A percentile compares a stretch with the other conserved stretches of the same genome.
phyloP scores from a whole-genome alignment of 2,113 vertebrate species.

The Pygathrix nemaeus region DNA sequence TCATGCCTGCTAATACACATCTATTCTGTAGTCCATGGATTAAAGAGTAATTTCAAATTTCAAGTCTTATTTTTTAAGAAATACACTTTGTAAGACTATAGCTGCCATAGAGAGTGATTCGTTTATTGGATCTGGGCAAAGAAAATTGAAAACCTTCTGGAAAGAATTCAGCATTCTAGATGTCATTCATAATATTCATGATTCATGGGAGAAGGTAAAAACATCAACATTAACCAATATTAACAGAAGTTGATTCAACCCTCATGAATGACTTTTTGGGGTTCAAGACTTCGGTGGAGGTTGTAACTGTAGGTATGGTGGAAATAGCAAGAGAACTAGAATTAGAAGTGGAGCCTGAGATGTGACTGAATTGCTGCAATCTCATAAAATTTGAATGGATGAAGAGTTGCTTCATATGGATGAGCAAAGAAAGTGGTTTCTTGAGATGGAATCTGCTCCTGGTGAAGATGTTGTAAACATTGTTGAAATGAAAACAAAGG shows the following conservation, averaged over 20 bases:
- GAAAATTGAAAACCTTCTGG: not conserved
- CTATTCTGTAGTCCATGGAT: not conserved
- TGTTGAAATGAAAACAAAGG: not conserved
- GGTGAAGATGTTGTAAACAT: not conserved
- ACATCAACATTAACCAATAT: not conserved
- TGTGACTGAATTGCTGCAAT: not conserved
- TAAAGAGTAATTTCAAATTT: not conserved
- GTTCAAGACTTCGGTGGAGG: not conserved
- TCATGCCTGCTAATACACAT: not conserved
- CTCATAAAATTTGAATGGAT: not conserved
- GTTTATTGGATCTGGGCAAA: not conserved
- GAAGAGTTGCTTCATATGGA: not conserved
- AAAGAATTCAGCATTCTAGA: not conserved
- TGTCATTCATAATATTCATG: not conserved
- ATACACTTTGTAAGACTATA: not conserved
- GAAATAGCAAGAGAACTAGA: not conserved
- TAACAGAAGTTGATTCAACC: not conserved
- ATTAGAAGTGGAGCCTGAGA: not conserved
- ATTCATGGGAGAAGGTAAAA: not conserved
- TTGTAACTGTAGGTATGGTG: not conserved
- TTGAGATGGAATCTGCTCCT: not conserved
- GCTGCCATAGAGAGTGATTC: not conserved
- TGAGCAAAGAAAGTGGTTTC: not conserved
- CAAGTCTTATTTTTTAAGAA: not conserved
- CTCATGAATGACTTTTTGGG: not conserved